Evolutionary conservation across 2,113 vertebrate genomes (phyloP).

Genomic region (Lamprologus sp.): DNA sequence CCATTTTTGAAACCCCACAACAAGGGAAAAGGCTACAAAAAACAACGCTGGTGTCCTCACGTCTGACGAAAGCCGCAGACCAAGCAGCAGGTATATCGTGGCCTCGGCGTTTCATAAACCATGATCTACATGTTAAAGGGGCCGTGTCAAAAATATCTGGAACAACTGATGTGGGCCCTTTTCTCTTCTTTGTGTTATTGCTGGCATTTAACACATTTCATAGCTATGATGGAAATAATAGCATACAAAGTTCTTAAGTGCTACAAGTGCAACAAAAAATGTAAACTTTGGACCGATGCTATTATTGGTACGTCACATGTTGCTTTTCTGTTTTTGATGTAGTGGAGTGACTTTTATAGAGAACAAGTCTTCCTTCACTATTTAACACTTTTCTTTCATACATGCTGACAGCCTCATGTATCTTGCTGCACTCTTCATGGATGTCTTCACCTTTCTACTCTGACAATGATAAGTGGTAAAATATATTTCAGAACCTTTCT

Average conservation of each 20-base stretch:
- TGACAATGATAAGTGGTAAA: neutral
- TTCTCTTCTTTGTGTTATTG: neutral
- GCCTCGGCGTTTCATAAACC: neutral
- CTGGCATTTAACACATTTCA: neutral
- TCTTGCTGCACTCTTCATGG: neutral
- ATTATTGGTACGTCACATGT: neutral
- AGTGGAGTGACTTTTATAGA: neutral
- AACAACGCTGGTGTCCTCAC: accelerated
- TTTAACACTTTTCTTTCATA: neutral
- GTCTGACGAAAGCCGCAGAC: accelerated
- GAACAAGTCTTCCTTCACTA: neutral
- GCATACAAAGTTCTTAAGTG: neutral
- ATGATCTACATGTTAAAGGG: neutral
- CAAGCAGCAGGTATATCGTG: neutral
- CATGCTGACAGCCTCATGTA: accelerated
- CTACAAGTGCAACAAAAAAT: neutral
- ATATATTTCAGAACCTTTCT: neutral
- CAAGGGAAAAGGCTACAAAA: neutral
- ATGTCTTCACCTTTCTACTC: neutral
- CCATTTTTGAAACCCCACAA: neutral
- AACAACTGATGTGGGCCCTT: neutral
- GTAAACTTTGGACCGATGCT: neutral
- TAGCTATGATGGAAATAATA: neutral
- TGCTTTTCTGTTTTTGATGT: neutral
- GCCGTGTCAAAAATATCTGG: neutral